A percentile compares a stretch with the other conserved stretches of the same genome.
phyloP scores from a whole-genome alignment of 2,888 invertebrate species.

The Pterobdella sp. region DNA sequence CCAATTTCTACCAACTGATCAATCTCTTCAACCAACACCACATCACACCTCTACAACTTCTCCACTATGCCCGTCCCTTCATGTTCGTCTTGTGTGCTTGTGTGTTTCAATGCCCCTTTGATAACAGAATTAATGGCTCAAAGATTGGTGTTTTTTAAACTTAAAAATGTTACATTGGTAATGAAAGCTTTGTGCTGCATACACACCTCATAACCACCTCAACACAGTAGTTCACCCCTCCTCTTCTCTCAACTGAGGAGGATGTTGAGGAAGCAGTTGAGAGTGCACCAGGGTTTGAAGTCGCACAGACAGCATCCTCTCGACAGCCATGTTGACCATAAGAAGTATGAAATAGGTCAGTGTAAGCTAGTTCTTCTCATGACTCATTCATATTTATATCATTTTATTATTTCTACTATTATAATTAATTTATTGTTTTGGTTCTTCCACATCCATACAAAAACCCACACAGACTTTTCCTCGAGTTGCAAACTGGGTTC shows the following conservation, averaged over 20 bases:
- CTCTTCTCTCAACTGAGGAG: slow-evolving; percentile 1
- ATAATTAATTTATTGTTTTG: slow-evolving; percentile 21
- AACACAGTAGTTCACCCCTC: slow-evolving; percentile 14
- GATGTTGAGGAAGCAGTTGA: background rate
- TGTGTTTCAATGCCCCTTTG: too few relatives aligned
- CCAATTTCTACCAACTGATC: slow-evolving; percentile 86
- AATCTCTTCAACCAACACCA: slow-evolving; percentile 75
- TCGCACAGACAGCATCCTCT: background rate
- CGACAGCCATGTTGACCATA: background rate
- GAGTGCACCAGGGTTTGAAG: background rate
- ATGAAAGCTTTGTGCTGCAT: too few relatives aligned
- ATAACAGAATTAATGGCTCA: too few relatives aligned
- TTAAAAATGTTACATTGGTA: too few relatives aligned
- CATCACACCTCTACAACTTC: slow-evolving; percentile 75
- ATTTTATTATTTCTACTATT: background rate
- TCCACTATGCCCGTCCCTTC: slow-evolving; percentile 79
- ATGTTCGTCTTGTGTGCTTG: too few relatives aligned
- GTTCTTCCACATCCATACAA: slow-evolving; percentile 3
- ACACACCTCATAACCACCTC: too few relatives aligned
- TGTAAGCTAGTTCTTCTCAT: background rate
- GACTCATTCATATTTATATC: background rate
- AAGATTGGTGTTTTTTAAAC: too few relatives aligned
- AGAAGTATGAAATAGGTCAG: slow-evolving; percentile 23
- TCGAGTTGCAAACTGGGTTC: slow-evolving; percentile 91
- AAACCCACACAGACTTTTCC: slow-evolving; percentile 61